Evolutionary conservation across 2,888 invertebrate species (phyloP).

Genomic region (Odontocerum albicorne): DNA sequence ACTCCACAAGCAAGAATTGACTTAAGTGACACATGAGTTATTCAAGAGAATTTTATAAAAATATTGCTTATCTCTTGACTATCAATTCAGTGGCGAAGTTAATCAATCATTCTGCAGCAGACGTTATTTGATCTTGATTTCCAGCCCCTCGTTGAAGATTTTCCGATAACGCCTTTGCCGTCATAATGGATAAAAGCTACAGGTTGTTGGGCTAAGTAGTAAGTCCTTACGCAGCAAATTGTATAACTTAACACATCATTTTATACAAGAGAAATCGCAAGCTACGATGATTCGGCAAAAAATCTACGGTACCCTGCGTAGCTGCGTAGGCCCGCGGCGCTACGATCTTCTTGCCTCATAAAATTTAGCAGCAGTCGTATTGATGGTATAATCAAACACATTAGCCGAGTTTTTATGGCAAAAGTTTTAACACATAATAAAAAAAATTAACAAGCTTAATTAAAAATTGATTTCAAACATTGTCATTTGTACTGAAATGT

Average conservation of each 20-base stretch:
- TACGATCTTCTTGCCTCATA: too few species aligned
- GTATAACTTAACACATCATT: conserved; percentile 35
- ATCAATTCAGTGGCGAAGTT: neutral
- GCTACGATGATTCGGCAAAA: conserved; percentile 30
- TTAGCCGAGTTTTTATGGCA: too few species aligned
- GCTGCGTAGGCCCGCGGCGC: neutral
- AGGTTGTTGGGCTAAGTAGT: conserved; percentile 33
- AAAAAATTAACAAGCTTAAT: too few species aligned
- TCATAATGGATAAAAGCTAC: conserved; percentile 26
- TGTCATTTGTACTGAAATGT: too few species aligned
- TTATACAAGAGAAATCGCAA: conserved; percentile 34
- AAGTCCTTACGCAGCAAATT: conserved; percentile 28
- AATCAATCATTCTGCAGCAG: conserved; percentile 8
- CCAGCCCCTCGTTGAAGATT: neutral
- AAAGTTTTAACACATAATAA: too few species aligned
- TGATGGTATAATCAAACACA: too few species aligned
- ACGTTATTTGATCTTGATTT: conserved; percentile 11
- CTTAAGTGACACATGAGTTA: too few species aligned
- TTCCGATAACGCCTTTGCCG: conserved; percentile 1
- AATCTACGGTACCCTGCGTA: neutral
- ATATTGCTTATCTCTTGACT: neutral
- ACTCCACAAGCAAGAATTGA: too few species aligned
- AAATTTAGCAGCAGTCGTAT: too few species aligned
- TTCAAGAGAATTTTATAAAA: conserved; percentile 7
- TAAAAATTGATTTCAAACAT: too few species aligned